A percentile compares a stretch with the other conserved stretches of the same genome.
phyloP scores from a whole-genome alignment of 2,113 vertebrate species.

The Callospermophilus lateralis region DNA sequence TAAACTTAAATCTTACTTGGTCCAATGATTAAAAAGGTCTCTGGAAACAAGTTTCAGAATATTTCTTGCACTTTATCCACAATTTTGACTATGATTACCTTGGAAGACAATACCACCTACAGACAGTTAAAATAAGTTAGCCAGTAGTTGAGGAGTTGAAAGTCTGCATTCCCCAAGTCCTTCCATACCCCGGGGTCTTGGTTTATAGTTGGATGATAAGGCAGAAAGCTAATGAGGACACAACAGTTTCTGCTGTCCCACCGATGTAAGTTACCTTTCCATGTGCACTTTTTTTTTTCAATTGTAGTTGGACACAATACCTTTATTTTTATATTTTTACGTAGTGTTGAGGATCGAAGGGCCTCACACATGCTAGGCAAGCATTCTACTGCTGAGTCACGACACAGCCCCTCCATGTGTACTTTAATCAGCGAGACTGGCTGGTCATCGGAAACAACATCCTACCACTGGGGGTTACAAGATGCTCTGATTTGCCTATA shows the following conservation, averaged over 20 bases:
- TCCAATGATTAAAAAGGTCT: conserved; percentile 18
- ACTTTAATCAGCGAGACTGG: background rate
- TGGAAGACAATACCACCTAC: conserved; percentile 55
- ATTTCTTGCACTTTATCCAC: background rate
- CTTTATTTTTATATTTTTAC: no score
- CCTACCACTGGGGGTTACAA: conserved; percentile 8
- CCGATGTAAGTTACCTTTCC: background rate
- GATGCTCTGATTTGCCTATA: background rate
- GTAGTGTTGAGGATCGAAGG: no score
- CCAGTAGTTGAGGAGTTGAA: background rate
- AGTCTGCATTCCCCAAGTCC: background rate
- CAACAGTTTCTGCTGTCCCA: background rate
- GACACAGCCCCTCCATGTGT: background rate
- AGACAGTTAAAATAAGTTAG: conserved; percentile 52
- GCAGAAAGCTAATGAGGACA: background rate
- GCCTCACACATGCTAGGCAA: no score
- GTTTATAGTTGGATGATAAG: conserved; percentile 15
- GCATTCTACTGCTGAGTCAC: no score
- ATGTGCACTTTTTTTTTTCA: background rate
- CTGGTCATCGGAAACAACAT: conserved; percentile 53
- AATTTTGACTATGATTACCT: conserved; percentile 40
- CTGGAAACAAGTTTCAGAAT: conserved; percentile 51
- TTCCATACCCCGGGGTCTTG: background rate
- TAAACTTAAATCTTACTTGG: conserved; percentile 59
- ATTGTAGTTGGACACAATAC: no score